Conservation (phyloP, 2,888 invertebrate genomes). For the Hipparchia sbordonii region DNA sequence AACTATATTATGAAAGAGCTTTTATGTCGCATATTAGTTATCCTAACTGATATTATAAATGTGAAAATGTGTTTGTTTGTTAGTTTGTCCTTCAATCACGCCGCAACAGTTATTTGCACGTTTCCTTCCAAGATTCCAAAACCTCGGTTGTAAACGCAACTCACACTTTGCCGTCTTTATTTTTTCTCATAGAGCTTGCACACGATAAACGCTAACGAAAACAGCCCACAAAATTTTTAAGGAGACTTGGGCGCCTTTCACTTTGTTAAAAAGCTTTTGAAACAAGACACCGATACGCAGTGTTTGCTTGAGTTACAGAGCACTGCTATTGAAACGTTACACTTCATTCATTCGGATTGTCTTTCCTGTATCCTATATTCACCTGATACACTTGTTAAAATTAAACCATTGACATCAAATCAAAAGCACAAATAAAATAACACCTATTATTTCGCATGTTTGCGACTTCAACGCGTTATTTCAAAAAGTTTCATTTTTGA, state of each 20-base stretch:
- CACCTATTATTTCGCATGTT: not conserved
- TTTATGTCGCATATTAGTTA: too few species aligned
- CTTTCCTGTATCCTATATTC: slow-evolving; percentile 27
- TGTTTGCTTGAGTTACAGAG: slow-evolving; percentile 64
- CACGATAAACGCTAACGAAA: slow-evolving; percentile 63
- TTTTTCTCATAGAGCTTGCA: slow-evolving; percentile 57
- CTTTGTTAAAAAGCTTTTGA: slow-evolving; percentile 67
- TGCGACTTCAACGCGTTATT: not conserved
- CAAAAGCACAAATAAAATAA: not conserved
- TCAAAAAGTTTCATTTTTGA: too few species aligned
- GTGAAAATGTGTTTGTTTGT: too few species aligned
- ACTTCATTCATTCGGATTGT: slow-evolving; percentile 64
- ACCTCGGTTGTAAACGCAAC: too few species aligned
- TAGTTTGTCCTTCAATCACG: too few species aligned
- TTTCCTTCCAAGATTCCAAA: too few species aligned
- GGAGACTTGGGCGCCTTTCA: slow-evolving; percentile 75
- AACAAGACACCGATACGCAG: slow-evolving; percentile 73
- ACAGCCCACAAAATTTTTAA: slow-evolving; percentile 74
- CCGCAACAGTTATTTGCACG: too few species aligned
- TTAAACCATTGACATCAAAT: slow-evolving; percentile 23
- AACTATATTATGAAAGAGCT: too few species aligned
- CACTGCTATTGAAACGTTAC: slow-evolving; percentile 72
- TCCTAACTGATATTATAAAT: too few species aligned
- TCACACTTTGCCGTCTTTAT: not conserved
- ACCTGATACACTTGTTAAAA: slow-evolving; percentile 21